Conservation (phyloP, 2,888 invertebrate genomes). For the Ganaspis brasiliensis region DNA sequence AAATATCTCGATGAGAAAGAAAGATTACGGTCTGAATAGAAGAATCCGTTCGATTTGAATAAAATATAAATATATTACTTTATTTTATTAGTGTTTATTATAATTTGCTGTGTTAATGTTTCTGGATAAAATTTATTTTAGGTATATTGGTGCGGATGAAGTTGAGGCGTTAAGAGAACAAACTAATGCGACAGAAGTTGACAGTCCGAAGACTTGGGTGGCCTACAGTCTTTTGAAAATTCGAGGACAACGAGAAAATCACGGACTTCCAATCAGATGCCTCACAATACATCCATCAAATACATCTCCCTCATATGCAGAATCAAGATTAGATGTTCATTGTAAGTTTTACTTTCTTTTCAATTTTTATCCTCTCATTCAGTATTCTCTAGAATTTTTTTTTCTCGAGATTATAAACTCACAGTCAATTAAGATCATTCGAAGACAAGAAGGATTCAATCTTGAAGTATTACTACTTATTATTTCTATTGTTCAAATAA, state of each 20-base stretch:
- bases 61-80: too few relatives aligned
- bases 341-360: constrained; percentile 85
- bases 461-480: too few relatives aligned
- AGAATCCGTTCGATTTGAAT: too few relatives aligned
- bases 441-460: too few relatives aligned
- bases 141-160: constrained; percentile 74
- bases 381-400: not conserved
- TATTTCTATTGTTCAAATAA: too few relatives aligned
- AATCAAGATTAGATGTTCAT: constrained; percentile 91
- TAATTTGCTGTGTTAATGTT: constrained; percentile 25
- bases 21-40: too few relatives aligned
- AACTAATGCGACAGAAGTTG: constrained; percentile 92
- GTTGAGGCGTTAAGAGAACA: constrained; percentile 81
- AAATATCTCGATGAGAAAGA: too few relatives aligned
- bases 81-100: too few relatives aligned
- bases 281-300: constrained; percentile 93
- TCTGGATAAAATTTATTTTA: constrained; percentile 50
- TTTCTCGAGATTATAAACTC: too few relatives aligned
- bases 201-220: constrained; percentile 92
- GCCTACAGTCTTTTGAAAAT: constrained; percentile 92
- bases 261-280: constrained; percentile 90
- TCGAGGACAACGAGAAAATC: constrained; percentile 90
- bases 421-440: too few relatives aligned
- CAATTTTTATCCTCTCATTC: not conserved
- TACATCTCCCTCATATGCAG: constrained; percentile 86